A percentile compares a stretch with the other conserved stretches of the same genome.
Evolutionary conservation across 2,113 vertebrate genomes (phyloP).

Genomic region (Tetraodon nigroviridis): DNA sequence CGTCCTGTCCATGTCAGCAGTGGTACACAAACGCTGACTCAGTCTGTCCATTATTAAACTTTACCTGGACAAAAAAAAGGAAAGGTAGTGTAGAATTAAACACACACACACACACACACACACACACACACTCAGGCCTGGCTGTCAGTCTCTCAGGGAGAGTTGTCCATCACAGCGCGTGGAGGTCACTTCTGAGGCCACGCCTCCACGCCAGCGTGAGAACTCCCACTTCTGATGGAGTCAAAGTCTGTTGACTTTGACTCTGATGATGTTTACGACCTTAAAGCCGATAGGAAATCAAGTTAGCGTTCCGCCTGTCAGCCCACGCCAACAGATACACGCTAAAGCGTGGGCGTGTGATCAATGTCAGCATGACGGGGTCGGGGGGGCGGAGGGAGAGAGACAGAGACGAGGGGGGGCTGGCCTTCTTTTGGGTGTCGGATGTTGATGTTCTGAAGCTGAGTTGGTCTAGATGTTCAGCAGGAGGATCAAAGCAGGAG

Average conservation of each 20-base stretch:
- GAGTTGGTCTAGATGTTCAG: no score
- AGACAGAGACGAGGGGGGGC: background rate
- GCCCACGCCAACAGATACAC: constrained; percentile 49
- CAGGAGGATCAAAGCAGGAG: no score
- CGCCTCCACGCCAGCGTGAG: constrained; percentile 21
- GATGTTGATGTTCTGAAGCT: no score
- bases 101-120: constrained; percentile 20
- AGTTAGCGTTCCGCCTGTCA: constrained; percentile 43
- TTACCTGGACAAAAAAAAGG: background rate
- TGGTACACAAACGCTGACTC: no score
- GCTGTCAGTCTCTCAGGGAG: constrained; percentile 29
- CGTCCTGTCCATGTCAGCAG: no score
- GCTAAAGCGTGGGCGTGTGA: constrained; percentile 44
- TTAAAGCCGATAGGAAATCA: constrained; percentile 50
- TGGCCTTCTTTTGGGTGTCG: no score
- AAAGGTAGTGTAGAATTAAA: background rate
- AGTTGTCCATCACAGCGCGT: constrained; percentile 21
- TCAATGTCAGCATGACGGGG: constrained; percentile 43
- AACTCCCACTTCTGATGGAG: constrained; percentile 33
- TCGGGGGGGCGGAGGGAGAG: constrained; percentile 5
- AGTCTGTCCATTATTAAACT: no score
- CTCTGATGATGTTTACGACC: constrained; percentile 41
- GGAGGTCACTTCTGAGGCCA: constrained; percentile 45
- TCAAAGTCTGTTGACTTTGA: constrained; percentile 42
- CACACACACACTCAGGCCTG: constrained; percentile 9